Base-by-base conservation (phyloP, 1,140 invertebrate species). In the Wiebesia pumilae region DNA sequence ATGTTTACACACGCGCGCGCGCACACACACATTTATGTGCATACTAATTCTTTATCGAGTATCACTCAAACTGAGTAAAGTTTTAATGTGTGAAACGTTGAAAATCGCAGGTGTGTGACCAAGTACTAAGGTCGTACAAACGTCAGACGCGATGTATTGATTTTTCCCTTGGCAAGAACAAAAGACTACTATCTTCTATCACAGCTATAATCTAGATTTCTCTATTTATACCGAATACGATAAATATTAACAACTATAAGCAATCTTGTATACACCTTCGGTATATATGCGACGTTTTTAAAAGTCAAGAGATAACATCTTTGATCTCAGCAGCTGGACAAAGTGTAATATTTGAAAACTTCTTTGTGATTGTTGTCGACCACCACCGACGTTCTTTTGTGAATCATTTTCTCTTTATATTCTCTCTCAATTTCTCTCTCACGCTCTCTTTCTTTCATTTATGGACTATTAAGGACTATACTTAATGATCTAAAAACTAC, bases 81-180 rank as follows among this genome's bases (percentile, higher is more conserved):
- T 54, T 54, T 51, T 21, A 43, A 43, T n/a, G 40, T n/a, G n/a
- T 3, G 6, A 43, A 43, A 3, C 0, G 38, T 16, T 43, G 0
- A 38, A 6, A 62, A 38, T 24, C 33, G n/a, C 27, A 65, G 9
- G 9, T 9, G 27, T 38, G 24, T 38, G 19, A 12, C 27, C 7
- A 19, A 85, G 84, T 86, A 67, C 67, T 86, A 86, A 77, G 71
- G 79, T 77, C 85, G 67, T 30, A 43, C 30, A 58, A 78, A 83
- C 58, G 85, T 86, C 85, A 86, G 85, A 86, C 85, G 85, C 80
- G 79, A 67, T 65, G 80, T 86, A 86, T 86, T 86, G 85, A 86
- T 86, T 86, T 86, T 86, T 83, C 79, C 40, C 71, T 81, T 78
- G 77, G 43, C 51, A 81, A 65, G 54, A 71, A 82, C 85, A 67